Evolutionary conservation across 2,113 vertebrate genomes (phyloP).

Genomic region (Cyanocitta stelleri): DNA sequence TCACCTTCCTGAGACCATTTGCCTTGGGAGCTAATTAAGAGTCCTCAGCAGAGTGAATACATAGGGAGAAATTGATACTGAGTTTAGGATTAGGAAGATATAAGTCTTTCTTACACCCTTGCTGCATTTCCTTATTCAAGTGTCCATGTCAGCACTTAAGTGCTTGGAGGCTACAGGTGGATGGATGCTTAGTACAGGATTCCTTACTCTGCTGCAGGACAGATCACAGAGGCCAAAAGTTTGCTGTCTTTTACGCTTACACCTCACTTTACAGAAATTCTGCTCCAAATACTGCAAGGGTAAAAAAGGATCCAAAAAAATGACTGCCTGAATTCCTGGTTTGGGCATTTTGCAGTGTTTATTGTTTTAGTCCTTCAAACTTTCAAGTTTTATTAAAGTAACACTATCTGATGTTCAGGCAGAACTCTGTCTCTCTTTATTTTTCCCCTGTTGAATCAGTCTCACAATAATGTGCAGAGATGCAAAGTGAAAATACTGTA

Average conservation of each 20-base stretch:
- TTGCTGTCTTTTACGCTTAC: background rate
- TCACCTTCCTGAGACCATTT: background rate
- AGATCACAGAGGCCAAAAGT: background rate
- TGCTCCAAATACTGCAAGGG: background rate
- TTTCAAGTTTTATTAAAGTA: conserved; percentile 15
- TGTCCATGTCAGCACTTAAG: background rate
- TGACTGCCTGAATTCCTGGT: background rate
- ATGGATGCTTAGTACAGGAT: background rate
- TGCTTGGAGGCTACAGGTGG: background rate
- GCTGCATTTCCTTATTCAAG: background rate
- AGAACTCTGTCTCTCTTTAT: background rate
- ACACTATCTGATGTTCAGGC: background rate
- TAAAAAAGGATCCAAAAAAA: background rate
- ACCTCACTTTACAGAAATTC: background rate
- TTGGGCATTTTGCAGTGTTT: background rate
- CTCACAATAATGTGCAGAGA: conserved; percentile 7
- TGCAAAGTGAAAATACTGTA: conserved; percentile 37
- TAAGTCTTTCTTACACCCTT: background rate
- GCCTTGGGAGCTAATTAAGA: background rate
- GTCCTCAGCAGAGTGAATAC: background rate
- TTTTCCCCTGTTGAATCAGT: conserved; percentile 2
- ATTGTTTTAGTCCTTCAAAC: background rate
- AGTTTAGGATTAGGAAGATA: background rate
- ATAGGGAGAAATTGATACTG: background rate
- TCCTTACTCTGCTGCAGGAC: background rate